phyloP scores from a whole-genome alignment of 2,888 invertebrate genomes.

The Melikaiella ostensackeni region DNA sequence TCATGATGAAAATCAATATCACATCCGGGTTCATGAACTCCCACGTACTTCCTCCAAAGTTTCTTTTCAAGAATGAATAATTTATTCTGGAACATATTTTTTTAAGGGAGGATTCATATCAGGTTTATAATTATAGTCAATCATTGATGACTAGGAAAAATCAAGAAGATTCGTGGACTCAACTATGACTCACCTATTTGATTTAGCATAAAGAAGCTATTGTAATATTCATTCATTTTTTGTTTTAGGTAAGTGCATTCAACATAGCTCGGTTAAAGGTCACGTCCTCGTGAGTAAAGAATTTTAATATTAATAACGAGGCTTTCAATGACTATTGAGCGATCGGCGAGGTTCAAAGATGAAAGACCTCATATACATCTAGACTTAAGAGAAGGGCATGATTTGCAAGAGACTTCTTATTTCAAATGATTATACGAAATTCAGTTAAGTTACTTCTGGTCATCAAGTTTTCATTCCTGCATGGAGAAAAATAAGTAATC shows the following conservation, averaged over 20 bases:
- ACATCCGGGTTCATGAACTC: conserved; percentile 23
- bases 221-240: conserved; percentile 40
- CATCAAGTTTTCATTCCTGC: no score
- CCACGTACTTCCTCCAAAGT: background rate
- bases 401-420: background rate
- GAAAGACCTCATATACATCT: conserved; percentile 4
- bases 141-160: background rate
- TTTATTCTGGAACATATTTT: background rate
- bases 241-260: conserved; percentile 56
- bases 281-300: conserved; percentile 42
- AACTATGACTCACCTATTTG: background rate
- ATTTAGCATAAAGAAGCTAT: conserved; percentile 16
- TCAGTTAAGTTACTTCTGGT: conserved; percentile 55
- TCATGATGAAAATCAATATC: conserved; percentile 15
- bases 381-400: conserved; percentile 41
- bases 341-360: conserved; percentile 15
- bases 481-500: no score
- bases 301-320: conserved; percentile 6
- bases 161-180: background rate
- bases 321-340: background rate
- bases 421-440: conserved; percentile 56
- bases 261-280: conserved; percentile 11
- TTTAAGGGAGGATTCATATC: background rate
- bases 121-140: background rate
- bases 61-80: background rate